These are phyloP conservation scores for Scomber japonicus DNA, from an alignment of 2,113 vertebrate species.

Conservation along the genomic window DNA sequence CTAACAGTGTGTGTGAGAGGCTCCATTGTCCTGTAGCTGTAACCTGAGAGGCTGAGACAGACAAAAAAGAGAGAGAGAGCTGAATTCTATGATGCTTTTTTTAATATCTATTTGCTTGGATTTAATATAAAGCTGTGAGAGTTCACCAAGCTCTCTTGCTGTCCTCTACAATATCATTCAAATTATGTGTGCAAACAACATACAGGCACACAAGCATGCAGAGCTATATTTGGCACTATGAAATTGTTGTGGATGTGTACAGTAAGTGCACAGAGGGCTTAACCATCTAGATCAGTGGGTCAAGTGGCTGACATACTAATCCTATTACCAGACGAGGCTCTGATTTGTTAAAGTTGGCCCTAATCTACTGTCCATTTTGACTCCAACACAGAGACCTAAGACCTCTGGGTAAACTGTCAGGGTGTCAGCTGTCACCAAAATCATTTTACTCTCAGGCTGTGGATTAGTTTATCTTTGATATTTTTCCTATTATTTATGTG, in stretches of 20 bases:
- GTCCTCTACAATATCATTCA: background rate
- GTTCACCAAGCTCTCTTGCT: background rate
- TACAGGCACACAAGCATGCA: background rate
- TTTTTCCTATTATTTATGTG: background rate
- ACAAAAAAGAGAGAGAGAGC: constrained; percentile 18
- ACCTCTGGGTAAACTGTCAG: constrained; percentile 26
- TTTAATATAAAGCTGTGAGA: constrained; percentile 25
- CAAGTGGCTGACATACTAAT: constrained; percentile 74
- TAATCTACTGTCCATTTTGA: constrained; percentile 71
- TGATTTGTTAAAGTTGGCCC: constrained; percentile 70
- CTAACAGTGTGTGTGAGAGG: constrained; percentile 53
- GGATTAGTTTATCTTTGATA: no score
- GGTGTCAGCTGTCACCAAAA: constrained; percentile 9
- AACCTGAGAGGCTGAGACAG: constrained; percentile 60
- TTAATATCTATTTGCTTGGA: constrained; percentile 22
- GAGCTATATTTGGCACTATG: constrained; percentile 12
- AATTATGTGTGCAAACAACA: constrained; percentile 36
- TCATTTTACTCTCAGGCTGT: background rate
- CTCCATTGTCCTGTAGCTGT: constrained; percentile 70
- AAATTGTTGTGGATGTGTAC: constrained; percentile 53
- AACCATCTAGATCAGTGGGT: constrained; percentile 79
- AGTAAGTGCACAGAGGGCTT: constrained; percentile 48
- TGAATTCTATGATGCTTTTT: constrained; percentile 27
- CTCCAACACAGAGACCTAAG: constrained; percentile 12
- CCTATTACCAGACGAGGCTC: constrained; percentile 66